These are phyloP conservation scores for Sander vitreus DNA, from an alignment of 2,113 vertebrate genomes.

Conservation along the genomic window DNA sequence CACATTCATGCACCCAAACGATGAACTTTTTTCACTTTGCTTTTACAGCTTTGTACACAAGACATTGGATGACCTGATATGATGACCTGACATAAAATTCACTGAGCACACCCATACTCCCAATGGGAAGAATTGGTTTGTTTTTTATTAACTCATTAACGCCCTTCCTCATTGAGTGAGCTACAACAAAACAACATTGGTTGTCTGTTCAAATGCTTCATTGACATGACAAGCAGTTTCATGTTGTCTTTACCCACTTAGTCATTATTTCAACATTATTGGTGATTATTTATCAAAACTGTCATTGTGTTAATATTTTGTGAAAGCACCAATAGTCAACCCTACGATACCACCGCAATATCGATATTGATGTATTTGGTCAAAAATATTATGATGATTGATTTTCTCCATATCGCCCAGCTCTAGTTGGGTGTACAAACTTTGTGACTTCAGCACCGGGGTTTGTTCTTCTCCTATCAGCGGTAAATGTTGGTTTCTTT, in stretches of 20 bases:
- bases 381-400: too few species aligned
- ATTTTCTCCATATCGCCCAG: too few species aligned
- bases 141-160: background rate
- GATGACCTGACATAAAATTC: background rate
- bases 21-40: background rate
- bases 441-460: background rate
- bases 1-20: background rate
- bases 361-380: too few species aligned
- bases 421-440: background rate
- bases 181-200: background rate
- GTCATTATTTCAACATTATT: too few species aligned
- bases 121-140: background rate
- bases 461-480: background rate
- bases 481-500: background rate
- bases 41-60: background rate
- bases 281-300: too few species aligned
- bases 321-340: too few species aligned
- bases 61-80: background rate
- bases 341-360: too few species aligned
- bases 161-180: background rate
- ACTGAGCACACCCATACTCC: background rate
- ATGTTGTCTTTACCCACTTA: background rate
- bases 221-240: background rate
- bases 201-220: background rate
- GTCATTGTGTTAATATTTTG: too few species aligned